A percentile compares a stretch with the other conserved stretches of the same genome.
Evolutionary conservation across 1,140 invertebrate species (phyloP).

Genomic region (Ips nitidus): DNA sequence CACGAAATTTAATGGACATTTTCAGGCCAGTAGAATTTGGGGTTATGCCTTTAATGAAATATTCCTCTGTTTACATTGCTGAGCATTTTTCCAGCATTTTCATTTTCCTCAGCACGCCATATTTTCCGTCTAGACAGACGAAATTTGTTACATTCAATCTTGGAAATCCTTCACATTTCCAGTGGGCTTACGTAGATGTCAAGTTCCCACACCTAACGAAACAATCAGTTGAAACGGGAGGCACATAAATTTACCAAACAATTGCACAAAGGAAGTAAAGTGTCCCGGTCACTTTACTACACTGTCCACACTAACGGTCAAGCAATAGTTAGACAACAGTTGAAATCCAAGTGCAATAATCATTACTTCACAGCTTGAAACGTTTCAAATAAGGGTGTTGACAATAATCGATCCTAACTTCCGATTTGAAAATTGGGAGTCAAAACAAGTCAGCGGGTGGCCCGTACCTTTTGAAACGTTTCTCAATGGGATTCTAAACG

Average conservation of each 20-base stretch:
- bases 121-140: no score
- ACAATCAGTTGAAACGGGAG: slow-evolving; percentile 9
- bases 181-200: no score
- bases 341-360: slow-evolving; percentile 23
- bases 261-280: slow-evolving; percentile 4
- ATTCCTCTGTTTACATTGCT: not conserved
- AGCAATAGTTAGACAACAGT: slow-evolving; percentile 25
- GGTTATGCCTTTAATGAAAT: not conserved
- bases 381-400: slow-evolving; percentile 34
- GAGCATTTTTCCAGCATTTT: not conserved
- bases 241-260: slow-evolving; percentile 25
- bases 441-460: slow-evolving; percentile 37
- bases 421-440: slow-evolving; percentile 28
- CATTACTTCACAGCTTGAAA: slow-evolving; percentile 40
- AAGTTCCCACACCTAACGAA: not conserved
- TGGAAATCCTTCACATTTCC: no score
- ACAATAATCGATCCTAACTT: slow-evolving; percentile 40
- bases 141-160: no score
- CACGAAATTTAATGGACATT: not conserved
- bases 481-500: slow-evolving; percentile 32
- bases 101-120: no score
- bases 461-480: slow-evolving; percentile 30
- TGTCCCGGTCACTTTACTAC: slow-evolving; percentile 14
- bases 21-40: not conserved
- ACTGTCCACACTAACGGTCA: slow-evolving; percentile 35